Base-by-base conservation (phyloP, 2,888 invertebrate species). In the Melipona bicolor region DNA sequence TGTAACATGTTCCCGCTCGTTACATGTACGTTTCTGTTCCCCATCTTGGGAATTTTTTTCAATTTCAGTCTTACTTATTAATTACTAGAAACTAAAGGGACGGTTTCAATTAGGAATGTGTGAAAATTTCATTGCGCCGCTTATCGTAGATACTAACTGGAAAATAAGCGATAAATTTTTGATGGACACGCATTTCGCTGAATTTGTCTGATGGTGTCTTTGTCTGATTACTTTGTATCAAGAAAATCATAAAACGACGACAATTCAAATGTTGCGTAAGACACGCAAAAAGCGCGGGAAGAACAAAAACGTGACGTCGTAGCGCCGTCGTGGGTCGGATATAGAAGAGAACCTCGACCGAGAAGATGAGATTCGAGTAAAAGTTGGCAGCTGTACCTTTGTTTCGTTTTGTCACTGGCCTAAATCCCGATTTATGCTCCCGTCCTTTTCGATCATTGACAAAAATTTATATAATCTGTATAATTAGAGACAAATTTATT, bases 301-400 rank as follows among this genome's bases (percentile, higher is more conserved):
- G 49, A n/a, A 43, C 9, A 54, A 49, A 32, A n/a, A 43, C 17
- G 59, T 19, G 5, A 36, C 59, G 67, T 67, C 43, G 52, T 36
- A 27, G n/a, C 50, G 21, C 17, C 62, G 21, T 27, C 68, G 24
- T 36, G 49, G 15, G 36, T 65, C 36, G 36, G 15, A 19, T n/a
- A 5, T 24, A 32, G 43, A n/a, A 27, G 32, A 27, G 61, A 67
- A 80, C 59, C 65, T 81, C 54, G 50, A 56, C 61, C 65, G 24
- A 67, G 52, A 52, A 64, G 50, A 50, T 11, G 59, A 49, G 43
- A 81, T 69, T 81, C 56, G 21, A 49, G 32, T 78, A 36, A 68
- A 81, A 79, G 68, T 80, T 81, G 73, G 68, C 81, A 73, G 32
- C 54, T 69, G 17, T 32, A 56, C 0, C 49, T 67, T 67, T 27